These are phyloP conservation scores for Helicorthomorpha holstii DNA, from an alignment of 1,140 invertebrate genomes.

Conservation along the genomic window DNA sequence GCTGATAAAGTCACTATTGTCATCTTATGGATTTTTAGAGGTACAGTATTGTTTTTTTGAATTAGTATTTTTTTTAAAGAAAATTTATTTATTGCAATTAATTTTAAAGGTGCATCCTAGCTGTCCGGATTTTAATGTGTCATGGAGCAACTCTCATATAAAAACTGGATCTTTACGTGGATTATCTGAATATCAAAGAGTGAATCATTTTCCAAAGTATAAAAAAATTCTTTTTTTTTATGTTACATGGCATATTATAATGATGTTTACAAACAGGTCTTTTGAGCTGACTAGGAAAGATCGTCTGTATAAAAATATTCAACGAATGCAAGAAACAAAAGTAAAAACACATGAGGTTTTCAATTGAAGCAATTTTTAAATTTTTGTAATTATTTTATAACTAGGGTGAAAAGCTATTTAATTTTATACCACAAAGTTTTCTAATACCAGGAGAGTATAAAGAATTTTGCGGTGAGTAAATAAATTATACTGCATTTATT, in stretches of 20 bases:
- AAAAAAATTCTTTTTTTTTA: neutral
- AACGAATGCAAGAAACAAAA: conserved; percentile 67
- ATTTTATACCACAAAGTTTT: conserved; percentile 83
- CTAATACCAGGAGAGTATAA: conserved; percentile 64
- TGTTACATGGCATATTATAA: neutral
- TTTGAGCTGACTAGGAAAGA: conserved; percentile 88
- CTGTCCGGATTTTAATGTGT: neutral
- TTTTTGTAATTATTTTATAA: neutral
- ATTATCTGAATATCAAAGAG: neutral
- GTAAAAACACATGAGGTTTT: neutral
- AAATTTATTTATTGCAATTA: neutral
- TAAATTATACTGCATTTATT: conserved; percentile 20
- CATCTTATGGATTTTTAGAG: neutral
- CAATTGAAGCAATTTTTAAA: neutral
- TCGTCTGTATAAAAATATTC: conserved; percentile 85
- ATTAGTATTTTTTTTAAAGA: neutral
- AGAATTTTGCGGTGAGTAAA: conserved; percentile 26
- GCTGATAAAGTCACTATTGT: neutral
- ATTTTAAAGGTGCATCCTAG: neutral
- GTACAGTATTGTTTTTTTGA: neutral
- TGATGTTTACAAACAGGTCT: conserved; percentile 33
- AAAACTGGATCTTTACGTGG: neutral
- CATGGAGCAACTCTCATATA: neutral
- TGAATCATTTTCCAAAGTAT: neutral
- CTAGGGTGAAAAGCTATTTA: conserved; percentile 69